Percentiles rank a stretch among this genome's conserved stretches.
phyloP scores from a whole-genome alignment of 92 coral and sea anemone genomes.

The Virgularia gustaviana region DNA sequence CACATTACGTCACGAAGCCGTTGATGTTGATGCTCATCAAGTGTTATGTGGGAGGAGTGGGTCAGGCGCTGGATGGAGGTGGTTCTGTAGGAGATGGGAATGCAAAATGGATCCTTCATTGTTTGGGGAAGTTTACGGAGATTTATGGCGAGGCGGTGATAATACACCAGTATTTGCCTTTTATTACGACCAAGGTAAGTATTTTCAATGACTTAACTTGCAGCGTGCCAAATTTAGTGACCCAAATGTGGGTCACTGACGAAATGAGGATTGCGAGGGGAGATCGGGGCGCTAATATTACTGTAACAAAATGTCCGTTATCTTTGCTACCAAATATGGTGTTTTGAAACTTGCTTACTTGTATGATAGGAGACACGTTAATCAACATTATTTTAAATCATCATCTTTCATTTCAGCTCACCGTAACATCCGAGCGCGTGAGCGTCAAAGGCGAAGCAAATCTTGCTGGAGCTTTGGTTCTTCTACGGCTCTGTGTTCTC shows the following conservation, averaged over 20 bases:
- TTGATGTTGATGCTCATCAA: conserved; percentile 73
- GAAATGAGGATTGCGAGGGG: too few species aligned
- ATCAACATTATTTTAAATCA: too few species aligned
- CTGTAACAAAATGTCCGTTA: too few species aligned
- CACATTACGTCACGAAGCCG: conserved; percentile 73
- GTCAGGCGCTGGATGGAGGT: conserved; percentile 65
- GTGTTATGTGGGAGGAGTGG: conserved; percentile 77
- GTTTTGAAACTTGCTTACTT: too few species aligned
- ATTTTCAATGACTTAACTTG: not conserved
- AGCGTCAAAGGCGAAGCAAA: conserved; percentile 80
- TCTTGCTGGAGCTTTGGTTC: conserved; percentile 74
- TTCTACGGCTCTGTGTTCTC: conserved; percentile 78
- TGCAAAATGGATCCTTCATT: conserved; percentile 86
- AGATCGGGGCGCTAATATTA: too few species aligned
- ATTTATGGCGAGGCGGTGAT: conserved; percentile 88
- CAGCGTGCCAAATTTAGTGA: too few species aligned
- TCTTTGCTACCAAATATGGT: too few species aligned
- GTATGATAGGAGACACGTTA: too few species aligned
- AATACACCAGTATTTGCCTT: conserved; percentile 77
- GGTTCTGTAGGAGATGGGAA: conserved; percentile 60
- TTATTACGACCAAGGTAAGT: conserved; percentile 68
- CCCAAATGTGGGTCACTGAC: not conserved
- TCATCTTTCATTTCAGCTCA: conserved; percentile 57
- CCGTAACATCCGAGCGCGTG: conserved; percentile 62
- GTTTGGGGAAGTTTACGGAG: conserved; percentile 70